Conservation (phyloP, 2,888 invertebrate genomes). For the Orthosia incerta region DNA sequence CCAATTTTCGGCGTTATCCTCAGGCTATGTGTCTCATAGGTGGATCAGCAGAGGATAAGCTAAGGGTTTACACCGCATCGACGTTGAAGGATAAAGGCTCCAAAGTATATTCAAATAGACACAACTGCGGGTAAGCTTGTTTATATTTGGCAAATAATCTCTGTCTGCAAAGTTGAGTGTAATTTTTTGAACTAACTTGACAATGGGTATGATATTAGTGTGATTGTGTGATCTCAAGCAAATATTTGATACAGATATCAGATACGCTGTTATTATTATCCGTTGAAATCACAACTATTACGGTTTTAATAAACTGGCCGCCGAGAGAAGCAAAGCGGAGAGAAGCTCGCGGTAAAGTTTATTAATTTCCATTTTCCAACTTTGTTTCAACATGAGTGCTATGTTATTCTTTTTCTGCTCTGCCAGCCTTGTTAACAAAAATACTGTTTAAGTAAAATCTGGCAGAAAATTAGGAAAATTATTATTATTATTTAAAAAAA, state of each 20-base stretch:
- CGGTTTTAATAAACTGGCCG: neutral
- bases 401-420: neutral
- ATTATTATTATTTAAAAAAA: no score
- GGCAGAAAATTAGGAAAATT: no score
- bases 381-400: neutral
- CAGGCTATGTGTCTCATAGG: slow-evolving; percentile 25
- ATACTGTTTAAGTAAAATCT: neutral
- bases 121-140: slow-evolving; percentile 22
- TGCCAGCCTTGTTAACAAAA: neutral
- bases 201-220: neutral
- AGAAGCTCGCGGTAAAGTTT: neutral
- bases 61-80: slow-evolving; percentile 28
- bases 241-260: neutral
- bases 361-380: slow-evolving; percentile 1
- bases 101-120: slow-evolving; percentile 45
- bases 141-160: slow-evolving; percentile 34
- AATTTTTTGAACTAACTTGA: neutral
- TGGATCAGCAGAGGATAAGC: slow-evolving; percentile 51
- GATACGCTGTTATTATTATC: neutral
- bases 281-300: neutral
- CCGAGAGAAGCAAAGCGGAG: neutral
- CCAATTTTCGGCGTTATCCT: slow-evolving; percentile 43
- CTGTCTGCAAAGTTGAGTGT: slow-evolving; percentile 15
- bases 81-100: slow-evolving; percentile 28
- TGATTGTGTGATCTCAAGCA: neutral